Percentiles rank a stretch among this genome's conserved stretches.
These are phyloP conservation scores for Podarcis siculus DNA, from an alignment of 2,797 vertebrate species.

Conservation along the genomic window DNA sequence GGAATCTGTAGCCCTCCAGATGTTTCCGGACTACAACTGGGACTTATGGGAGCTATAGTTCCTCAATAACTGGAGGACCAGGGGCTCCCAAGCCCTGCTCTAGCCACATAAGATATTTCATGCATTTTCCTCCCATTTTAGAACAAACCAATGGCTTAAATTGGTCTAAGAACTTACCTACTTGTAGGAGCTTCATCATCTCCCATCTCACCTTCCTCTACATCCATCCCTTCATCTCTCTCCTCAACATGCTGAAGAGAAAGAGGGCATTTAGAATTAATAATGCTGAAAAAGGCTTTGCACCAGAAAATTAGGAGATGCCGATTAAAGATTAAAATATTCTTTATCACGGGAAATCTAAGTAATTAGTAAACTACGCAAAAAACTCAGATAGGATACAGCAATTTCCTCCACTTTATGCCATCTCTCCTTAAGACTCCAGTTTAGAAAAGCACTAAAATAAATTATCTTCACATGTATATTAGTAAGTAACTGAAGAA, in stretches of 20 bases:
- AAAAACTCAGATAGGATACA: neutral
- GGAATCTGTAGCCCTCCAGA: no score
- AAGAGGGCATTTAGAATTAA: neutral
- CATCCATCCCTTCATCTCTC: constrained; percentile 94
- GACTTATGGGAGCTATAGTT: no score
- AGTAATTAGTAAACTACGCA: neutral
- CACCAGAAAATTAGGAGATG: neutral
- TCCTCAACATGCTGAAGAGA: constrained; percentile 87
- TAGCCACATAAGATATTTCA: neutral
- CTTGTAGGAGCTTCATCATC: constrained; percentile 94
- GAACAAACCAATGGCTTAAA: neutral
- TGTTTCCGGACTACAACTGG: no score
- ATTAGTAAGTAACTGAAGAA: neutral
- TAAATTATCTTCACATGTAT: neutral
- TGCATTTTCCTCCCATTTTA: neutral
- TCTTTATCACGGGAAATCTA: neutral
- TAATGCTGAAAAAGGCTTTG: neutral
- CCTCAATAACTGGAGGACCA: no score
- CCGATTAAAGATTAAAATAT: neutral
- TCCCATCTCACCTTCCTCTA: constrained; percentile 99
- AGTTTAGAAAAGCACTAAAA: neutral
- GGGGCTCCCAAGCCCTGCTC: neutral
- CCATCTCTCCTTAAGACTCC: no score
- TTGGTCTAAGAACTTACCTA: constrained; percentile 79
- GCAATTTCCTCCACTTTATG: neutral